phyloP scores from a whole-genome alignment of 2,113 vertebrate species.

The Pluvialis apricaria region DNA sequence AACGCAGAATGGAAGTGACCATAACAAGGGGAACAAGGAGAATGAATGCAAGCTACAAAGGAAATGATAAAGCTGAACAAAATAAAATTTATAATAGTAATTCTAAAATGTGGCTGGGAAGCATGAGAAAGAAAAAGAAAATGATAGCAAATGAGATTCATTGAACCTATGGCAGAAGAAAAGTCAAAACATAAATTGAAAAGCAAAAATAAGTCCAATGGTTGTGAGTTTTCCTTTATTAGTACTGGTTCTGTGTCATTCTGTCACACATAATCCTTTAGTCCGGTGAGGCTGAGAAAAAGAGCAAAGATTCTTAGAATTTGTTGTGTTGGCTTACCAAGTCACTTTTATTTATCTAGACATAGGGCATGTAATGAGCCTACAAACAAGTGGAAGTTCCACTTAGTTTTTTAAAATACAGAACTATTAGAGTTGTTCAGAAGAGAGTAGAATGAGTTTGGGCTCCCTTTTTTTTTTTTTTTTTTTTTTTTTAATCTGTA shows the following conservation, averaged over 20 bases:
- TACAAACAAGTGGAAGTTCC: not conserved
- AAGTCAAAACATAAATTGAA: not conserved
- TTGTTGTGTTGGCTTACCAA: not conserved
- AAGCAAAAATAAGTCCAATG: not conserved
- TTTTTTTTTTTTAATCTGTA: not conserved
- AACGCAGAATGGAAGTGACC: not conserved
- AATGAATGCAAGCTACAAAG: not conserved
- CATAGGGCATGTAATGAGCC: not conserved
- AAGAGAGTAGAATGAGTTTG: not conserved
- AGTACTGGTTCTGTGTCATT: not conserved
- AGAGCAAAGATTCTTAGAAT: not conserved
- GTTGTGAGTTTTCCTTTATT: not conserved
- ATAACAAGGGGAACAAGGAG: not conserved
- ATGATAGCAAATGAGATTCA: not conserved
- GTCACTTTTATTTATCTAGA: not conserved
- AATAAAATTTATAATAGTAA: not conserved
- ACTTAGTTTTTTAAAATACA: not conserved
- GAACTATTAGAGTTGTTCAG: not conserved
- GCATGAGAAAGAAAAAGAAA: not conserved
- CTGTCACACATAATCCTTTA: not conserved
- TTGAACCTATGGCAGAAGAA: not conserved
- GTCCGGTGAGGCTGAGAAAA: not conserved
- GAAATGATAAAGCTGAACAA: not conserved
- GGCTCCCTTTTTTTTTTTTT: not conserved
- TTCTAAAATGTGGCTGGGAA: not conserved